Evolutionary conservation across 1,140 invertebrate species (phyloP).

Genomic region (Brachionus angularis): DNA sequence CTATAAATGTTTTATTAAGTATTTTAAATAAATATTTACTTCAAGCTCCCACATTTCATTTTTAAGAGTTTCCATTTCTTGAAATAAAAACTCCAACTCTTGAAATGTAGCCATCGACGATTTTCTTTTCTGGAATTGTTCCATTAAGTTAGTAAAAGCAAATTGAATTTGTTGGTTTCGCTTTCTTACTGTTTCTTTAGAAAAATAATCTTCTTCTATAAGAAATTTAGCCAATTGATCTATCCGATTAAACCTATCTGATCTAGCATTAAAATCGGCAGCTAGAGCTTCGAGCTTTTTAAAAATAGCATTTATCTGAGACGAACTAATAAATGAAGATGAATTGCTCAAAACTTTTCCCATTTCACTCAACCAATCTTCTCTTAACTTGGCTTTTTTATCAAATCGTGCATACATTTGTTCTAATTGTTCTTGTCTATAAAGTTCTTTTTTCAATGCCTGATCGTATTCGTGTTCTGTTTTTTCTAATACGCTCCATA

Average conservation of each 20-base stretch:
- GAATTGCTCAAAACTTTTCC: constrained; percentile 88
- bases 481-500: constrained; percentile 85
- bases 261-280: constrained; percentile 84
- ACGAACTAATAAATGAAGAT: constrained; percentile 70
- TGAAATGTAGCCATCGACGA: constrained; percentile 65
- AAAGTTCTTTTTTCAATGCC: constrained; percentile 79
- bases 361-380: constrained; percentile 95
- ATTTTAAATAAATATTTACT: constrained; percentile 48
- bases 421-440: constrained; percentile 83
- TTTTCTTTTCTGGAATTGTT: constrained; percentile 78
- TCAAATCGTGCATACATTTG: constrained; percentile 93
- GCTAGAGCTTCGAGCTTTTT: constrained; percentile 98
- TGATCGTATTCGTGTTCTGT: constrained; percentile 90
- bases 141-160: constrained; percentile 79
- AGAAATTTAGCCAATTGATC: constrained; percentile 84
- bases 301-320: constrained; percentile 89
- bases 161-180: constrained; percentile 78
- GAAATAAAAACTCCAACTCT: constrained; percentile 73
- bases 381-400: constrained; percentile 82
- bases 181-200: constrained; percentile 71
- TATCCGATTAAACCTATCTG: constrained; percentile 87
- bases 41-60: constrained; percentile 75
- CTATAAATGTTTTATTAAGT: background rate
- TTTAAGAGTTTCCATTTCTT: constrained; percentile 84
- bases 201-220: constrained; percentile 83